These are phyloP conservation scores for Malachius bipustulatus DNA, from an alignment of 2,888 invertebrate species.

Conservation along the genomic window DNA sequence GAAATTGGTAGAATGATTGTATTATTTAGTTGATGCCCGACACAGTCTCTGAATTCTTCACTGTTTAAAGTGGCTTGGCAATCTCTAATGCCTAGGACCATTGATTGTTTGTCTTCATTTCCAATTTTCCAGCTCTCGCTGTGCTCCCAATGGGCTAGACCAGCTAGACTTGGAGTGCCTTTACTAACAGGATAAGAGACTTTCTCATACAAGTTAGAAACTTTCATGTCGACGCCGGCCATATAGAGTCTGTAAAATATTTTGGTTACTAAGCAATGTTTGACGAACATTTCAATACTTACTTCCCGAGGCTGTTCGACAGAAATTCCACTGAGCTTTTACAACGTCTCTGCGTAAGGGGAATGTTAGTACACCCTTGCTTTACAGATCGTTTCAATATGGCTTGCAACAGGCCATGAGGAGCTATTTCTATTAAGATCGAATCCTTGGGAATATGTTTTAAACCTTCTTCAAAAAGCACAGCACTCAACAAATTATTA, in stretches of 20 bases:
- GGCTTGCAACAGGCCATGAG: slow-evolving; percentile 79
- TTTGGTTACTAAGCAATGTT: neutral
- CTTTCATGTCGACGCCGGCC: slow-evolving; percentile 63
- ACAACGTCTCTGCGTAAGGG: slow-evolving; percentile 61
- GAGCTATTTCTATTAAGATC: slow-evolving; percentile 78
- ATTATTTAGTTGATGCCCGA: slow-evolving; percentile 31
- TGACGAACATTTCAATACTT: slow-evolving; percentile 26
- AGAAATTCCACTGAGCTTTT: slow-evolving; percentile 51
- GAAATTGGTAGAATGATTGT: slow-evolving; percentile 30
- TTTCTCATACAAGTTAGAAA: slow-evolving; percentile 65
- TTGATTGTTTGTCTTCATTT: slow-evolving; percentile 30
- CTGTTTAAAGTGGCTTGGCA: slow-evolving; percentile 41
- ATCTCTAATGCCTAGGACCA: slow-evolving; percentile 29
- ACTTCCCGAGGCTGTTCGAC: slow-evolving; percentile 54
- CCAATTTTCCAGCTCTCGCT: slow-evolving; percentile 57
- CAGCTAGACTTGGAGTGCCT: slow-evolving; percentile 74
- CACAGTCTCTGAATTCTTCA: slow-evolving; percentile 31
- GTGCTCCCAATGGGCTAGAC: slow-evolving; percentile 82
- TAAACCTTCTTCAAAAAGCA: slow-evolving; percentile 72
- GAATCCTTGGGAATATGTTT: slow-evolving; percentile 69
- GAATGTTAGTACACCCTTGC: slow-evolving; percentile 57
- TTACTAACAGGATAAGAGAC: slow-evolving; percentile 74
- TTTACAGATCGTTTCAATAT: slow-evolving; percentile 68
- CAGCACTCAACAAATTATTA: slow-evolving; percentile 54
- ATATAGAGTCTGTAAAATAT: slow-evolving; percentile 54